These are phyloP conservation scores for Clostera curtula DNA, from an alignment of 2,888 invertebrate genomes.

Conservation along the genomic window DNA sequence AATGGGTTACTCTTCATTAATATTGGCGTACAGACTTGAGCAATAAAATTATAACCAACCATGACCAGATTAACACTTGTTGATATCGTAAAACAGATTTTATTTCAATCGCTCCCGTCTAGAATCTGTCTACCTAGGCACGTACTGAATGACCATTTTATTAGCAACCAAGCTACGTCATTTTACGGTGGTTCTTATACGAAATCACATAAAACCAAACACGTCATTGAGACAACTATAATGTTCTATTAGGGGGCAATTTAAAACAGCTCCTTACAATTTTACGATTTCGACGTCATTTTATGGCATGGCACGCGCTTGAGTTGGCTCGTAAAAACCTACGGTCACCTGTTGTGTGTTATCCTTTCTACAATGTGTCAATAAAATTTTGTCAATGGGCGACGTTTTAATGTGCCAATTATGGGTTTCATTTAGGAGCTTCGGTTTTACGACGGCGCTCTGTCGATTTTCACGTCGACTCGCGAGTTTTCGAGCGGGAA, in stretches of 20 bases:
- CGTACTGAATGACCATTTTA: constrained; percentile 30
- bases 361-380: constrained; percentile 49
- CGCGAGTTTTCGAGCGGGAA: constrained; percentile 12
- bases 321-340: constrained; percentile 58
- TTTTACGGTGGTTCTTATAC: constrained; percentile 43
- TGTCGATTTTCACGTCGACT: constrained; percentile 16
- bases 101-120: constrained; percentile 25
- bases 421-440: constrained; percentile 53
- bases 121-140: constrained; percentile 27
- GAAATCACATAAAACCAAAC: constrained; percentile 55
- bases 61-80: constrained; percentile 18
- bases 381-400: constrained; percentile 62
- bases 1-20: too few relatives aligned
- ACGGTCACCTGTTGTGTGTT: constrained; percentile 67
- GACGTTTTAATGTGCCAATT: constrained; percentile 59
- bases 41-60: constrained; percentile 5
- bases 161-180: constrained; percentile 27
- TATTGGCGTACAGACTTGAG: too few relatives aligned
- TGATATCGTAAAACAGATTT: constrained; percentile 19
- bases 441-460: constrained; percentile 38
- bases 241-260: constrained; percentile 56
- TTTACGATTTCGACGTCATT: constrained; percentile 57
- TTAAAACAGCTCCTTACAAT: constrained; percentile 54
- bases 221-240: constrained; percentile 55
- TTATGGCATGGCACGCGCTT: constrained; percentile 51